These are phyloP conservation scores for Hirtodrosophila cameraria DNA, from an alignment of 2,888 invertebrate species.

Conservation along the genomic window DNA sequence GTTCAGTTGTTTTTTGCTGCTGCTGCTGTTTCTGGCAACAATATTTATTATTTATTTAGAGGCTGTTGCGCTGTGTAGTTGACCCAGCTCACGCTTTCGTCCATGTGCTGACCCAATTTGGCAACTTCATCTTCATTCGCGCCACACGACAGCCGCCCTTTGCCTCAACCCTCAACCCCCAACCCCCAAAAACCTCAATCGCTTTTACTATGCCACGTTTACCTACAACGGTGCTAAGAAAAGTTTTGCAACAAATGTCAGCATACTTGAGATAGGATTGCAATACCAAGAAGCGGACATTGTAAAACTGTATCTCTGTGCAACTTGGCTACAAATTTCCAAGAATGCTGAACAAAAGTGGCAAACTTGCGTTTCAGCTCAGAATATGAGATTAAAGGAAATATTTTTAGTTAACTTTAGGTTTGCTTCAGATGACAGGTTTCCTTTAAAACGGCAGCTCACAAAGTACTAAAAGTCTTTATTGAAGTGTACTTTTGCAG, in stretches of 20 bases:
- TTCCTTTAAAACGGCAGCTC: no score
- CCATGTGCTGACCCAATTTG: constrained; percentile 56
- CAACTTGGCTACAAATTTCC: no score
- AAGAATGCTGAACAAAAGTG: no score
- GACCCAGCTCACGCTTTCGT: constrained; percentile 65
- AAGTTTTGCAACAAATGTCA: constrained; percentile 24
- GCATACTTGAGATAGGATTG: constrained; percentile 25
- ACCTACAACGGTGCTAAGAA: constrained; percentile 14
- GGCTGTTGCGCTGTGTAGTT: constrained; percentile 48
- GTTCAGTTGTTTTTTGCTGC: constrained; percentile 31
- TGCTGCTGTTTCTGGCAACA: constrained; percentile 51
- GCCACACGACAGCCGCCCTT: neutral
- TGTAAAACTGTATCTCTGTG: no score
- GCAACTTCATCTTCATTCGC: constrained; percentile 1
- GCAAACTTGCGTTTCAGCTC: no score
- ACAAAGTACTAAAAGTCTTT: no score
- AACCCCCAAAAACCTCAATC: no score
- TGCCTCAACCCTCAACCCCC: no score
- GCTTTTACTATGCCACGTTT: neutral
- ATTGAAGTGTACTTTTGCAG: no score
- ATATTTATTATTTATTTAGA: constrained; percentile 71
- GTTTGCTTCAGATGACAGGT: no score
- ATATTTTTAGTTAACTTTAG: no score
- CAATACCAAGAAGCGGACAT: neutral
- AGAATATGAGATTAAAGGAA: no score